Base-by-base conservation (phyloP, 2,797 vertebrate species). In the Sebastes miniatus region DNA sequence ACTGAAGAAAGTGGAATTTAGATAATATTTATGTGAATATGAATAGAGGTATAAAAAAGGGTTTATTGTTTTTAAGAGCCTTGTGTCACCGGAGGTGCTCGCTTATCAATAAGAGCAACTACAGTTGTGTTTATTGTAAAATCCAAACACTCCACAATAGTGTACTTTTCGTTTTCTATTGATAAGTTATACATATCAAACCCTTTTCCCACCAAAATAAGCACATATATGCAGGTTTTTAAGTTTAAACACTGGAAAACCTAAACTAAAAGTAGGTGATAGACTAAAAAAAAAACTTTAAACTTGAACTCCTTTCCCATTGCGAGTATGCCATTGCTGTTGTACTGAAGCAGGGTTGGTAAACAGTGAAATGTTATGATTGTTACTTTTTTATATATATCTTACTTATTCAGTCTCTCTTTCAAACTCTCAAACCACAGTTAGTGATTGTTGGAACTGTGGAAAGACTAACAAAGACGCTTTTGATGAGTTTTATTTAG, bases 21-120 rank as follows among this genome's bases (percentile, higher is more conserved):
- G 87, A 77, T 74, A 83, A 85, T 74, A 80, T 91, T 88, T 87
- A 88, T 90, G 80, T n/a, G n/a, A n/a, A n/a, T n/a, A n/a, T n/a
- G n/a, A n/a, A n/a, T 80, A 77, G 57, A 83, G 73, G 4, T 70
- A 88, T 82, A 83, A 86, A 88, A 76, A 73, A 67, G 69, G 64
- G 64, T 86, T 85, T 77, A 84, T 77, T 14, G 39, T 52, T 76
- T 76, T 70, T 61, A 72, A 85, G 27, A 76, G 65, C 52, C 58
- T 27, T 81, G 82, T 84, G 70, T 77, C 56, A 77, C 52, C 25
- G 36, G 62, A 69, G 61, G 71, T 52, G 34, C 22, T 84, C 18
- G 12, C 83, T 88, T 83, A 81, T 89, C 78, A 81, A 34, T 31
- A 22, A 43, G 31, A 31, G 14, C 43, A 47, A 3, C 43, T 47